phyloP scores from a whole-genome alignment of 2,888 invertebrate genomes.

The Gibbula magus region DNA sequence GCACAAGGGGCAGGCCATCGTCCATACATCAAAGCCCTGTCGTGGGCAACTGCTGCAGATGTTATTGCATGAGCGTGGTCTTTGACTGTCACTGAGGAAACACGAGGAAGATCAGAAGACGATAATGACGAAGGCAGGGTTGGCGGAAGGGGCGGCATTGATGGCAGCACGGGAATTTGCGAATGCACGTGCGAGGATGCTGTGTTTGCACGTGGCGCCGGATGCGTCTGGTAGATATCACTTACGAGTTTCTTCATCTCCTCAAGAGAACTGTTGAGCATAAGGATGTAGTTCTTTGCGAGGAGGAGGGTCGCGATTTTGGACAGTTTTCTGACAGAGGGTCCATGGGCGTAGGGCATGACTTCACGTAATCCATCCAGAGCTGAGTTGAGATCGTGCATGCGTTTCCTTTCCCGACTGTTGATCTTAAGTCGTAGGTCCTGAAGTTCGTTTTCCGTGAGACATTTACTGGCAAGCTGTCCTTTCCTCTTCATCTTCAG shows the following conservation, averaged over 20 bases:
- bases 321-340: slow-evolving; percentile 73
- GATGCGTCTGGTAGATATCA: slow-evolving; percentile 65
- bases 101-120: slow-evolving; percentile 16
- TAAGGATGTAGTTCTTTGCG: slow-evolving; percentile 74
- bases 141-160: slow-evolving; percentile 31
- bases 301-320: slow-evolving; percentile 74
- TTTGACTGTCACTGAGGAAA: slow-evolving; percentile 16
- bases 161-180: slow-evolving; percentile 33
- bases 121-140: slow-evolving; percentile 17
- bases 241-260: slow-evolving; percentile 74
- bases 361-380: slow-evolving; percentile 74
- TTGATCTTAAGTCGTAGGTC: slow-evolving; percentile 75
- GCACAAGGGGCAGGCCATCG: slow-evolving; percentile 60
- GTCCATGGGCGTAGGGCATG: slow-evolving; percentile 75
- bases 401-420: slow-evolving; percentile 76
- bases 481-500: slow-evolving; percentile 34
- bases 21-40: slow-evolving; percentile 51
- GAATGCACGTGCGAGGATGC: slow-evolving; percentile 17
- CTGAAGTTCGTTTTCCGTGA: slow-evolving; percentile 68
- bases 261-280: slow-evolving; percentile 72
- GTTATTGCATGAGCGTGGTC: slow-evolving; percentile 12
- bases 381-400: slow-evolving; percentile 77
- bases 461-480: slow-evolving; percentile 29
- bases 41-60: slow-evolving; percentile 40
- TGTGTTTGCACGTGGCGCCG: slow-evolving; percentile 30